Evolutionary conservation across 2,888 invertebrate species (phyloP).

Genomic region (Rambutsinella grinnellia): DNA sequence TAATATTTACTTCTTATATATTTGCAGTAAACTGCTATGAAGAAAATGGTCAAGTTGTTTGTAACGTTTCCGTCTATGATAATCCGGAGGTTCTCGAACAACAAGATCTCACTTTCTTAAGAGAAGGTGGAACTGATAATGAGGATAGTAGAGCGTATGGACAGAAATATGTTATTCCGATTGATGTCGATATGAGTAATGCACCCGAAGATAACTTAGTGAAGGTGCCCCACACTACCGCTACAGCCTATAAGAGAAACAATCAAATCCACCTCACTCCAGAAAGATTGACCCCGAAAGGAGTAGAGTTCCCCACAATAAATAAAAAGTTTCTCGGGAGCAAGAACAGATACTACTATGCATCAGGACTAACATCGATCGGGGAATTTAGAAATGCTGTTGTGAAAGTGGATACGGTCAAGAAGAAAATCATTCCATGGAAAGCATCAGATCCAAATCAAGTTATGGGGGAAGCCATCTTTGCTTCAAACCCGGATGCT

Average conservation of each 20-base stretch:
- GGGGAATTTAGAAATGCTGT: conserved; percentile 68
- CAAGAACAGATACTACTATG: conserved; percentile 71
- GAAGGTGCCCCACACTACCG: conserved; percentile 67
- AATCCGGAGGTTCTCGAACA: conserved; percentile 68
- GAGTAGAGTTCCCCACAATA: conserved; percentile 71
- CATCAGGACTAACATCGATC: conserved; percentile 68
- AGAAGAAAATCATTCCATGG: conserved; percentile 68
- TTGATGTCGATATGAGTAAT: conserved; percentile 61
- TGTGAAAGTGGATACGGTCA: conserved; percentile 69
- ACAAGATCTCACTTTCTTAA: conserved; percentile 68
- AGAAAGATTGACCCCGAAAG: conserved; percentile 66
- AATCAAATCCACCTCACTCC: conserved; percentile 66
- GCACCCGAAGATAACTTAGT: conserved; percentile 69
- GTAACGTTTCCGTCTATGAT: conserved; percentile 69
- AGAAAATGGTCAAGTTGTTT: conserved; percentile 69
- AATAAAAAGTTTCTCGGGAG: conserved; percentile 69
- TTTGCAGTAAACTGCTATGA: conserved; percentile 71
- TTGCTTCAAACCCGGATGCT: conserved; percentile 69
- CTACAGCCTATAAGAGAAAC: conserved; percentile 68
- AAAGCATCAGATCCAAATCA: too few species aligned
- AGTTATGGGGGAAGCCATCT: conserved; percentile 72
- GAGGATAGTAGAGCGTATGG: conserved; percentile 60
- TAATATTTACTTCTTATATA: conserved; percentile 3
- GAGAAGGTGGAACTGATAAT: conserved; percentile 53
- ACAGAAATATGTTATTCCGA: conserved; percentile 57